phyloP scores from a whole-genome alignment of 2,113 vertebrate species.

The Rhizomys pruinosus region DNA sequence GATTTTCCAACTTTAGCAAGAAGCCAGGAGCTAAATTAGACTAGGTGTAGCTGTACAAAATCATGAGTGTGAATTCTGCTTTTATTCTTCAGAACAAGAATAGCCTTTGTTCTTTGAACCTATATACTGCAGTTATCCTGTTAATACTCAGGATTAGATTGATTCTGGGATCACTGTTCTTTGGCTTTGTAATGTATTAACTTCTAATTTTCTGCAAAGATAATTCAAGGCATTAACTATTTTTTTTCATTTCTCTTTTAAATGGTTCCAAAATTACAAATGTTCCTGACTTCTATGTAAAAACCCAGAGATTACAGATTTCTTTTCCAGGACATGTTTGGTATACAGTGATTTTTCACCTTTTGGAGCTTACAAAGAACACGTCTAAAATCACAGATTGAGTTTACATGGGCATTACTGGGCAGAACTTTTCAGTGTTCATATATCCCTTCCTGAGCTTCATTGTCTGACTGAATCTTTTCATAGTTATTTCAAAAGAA shows the following conservation, averaged over 20 bases:
- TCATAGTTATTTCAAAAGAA: conserved; percentile 9
- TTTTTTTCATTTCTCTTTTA: not conserved
- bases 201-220: not conserved
- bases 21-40: not conserved
- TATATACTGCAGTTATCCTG: not conserved
- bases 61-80: not conserved
- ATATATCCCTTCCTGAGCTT: not conserved
- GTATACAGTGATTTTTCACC: no score
- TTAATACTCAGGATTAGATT: not conserved
- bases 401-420: no score
- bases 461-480: not conserved
- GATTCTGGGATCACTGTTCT: not conserved
- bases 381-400: no score
- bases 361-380: no score
- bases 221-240: not conserved
- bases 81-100: not conserved
- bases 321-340: not conserved
- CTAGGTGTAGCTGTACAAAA: not conserved
- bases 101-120: not conserved
- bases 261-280: not conserved
- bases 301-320: not conserved
- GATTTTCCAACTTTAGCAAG: not conserved
- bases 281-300: not conserved
- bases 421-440: no score
- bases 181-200: not conserved